phyloP scores from a whole-genome alignment of 1,140 invertebrate genomes.

The Zaprionus ornatus region DNA sequence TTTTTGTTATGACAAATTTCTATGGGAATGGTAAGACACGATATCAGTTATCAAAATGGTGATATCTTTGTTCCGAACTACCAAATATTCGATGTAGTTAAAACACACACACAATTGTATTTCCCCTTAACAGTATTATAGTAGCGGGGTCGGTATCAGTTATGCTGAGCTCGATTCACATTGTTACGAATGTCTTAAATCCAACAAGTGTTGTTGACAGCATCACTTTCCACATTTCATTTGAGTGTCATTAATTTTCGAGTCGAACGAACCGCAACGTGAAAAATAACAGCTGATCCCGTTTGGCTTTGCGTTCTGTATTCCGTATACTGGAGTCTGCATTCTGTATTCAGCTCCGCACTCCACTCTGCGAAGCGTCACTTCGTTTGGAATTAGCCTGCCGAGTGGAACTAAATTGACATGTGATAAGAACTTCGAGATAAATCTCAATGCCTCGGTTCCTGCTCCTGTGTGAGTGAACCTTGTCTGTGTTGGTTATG shows the following conservation, averaged over 20 bases:
- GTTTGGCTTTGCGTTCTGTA: conserved; percentile 47
- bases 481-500: no score
- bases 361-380: neutral
- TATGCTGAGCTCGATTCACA: neutral
- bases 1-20: no score
- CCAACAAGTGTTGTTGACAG: conserved; percentile 80
- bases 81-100: no score
- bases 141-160: no score
- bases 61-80: no score
- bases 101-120: neutral
- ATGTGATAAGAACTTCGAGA: conserved; percentile 68
- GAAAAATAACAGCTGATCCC: conserved; percentile 78
- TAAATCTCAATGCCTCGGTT: conserved; percentile 48
- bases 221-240: conserved; percentile 76
- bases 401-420: conserved; percentile 77
- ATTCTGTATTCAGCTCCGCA: neutral
- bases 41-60: no score
- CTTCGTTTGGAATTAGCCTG: conserved; percentile 37
- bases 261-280: conserved; percentile 67
- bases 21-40: no score
- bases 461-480: neutral
- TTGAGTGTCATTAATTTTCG: conserved; percentile 76
- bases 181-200: conserved; percentile 43
- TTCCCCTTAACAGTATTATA: neutral
- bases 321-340: neutral